Base-by-base conservation (phyloP, 2,888 invertebrate genomes). In the Hipparchia semele region DNA sequence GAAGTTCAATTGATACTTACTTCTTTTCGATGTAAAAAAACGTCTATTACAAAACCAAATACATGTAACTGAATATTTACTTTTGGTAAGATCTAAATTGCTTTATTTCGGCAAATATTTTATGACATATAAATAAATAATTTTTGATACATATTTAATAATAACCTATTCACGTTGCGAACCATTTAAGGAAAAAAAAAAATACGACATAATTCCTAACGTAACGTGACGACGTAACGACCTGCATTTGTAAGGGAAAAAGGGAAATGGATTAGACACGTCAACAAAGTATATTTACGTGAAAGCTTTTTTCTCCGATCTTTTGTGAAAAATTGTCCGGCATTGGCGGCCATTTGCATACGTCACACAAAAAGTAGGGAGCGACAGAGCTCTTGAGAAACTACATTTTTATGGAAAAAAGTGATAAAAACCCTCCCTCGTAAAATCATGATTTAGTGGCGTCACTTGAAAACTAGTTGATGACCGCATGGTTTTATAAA, bases 271-370 rank as follows among this genome's bases (percentile, higher is more conserved):
- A 64, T 53, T 64, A 13, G 49, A 9, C 12, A 51, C 9, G 49
- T 53, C 65, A 53, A 10, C 51, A 39, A 33, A 53, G 10, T 10
- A 53, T 33, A 65, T 65, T 65, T 65, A 53, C 33, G 65, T 33
- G 23, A 53, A 51, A 65, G 39, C 53, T 33, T 65, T 53, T 23
- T 65, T 64, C 51, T 13, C 49, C 51, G 51, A 51, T 51, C 23
- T 64, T 51, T 64, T 51, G 51, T 65, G 65, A 65, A 53, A 65
- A 53, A 65, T 65, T 33, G 64, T 65, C 65, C 12, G 33, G 51
- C 62, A 68, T 62, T 39, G 49, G 58, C 53, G 49, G 51, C 10
- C 58, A 62, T 59, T 68, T 65, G 33, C 65, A 65, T 65, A 39
- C 65, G 33, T 6, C 12, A 39, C 65, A 65, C 53, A 33, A 51